Percentiles rank a stretch among this genome's conserved stretches.
Conservation (phyloP, 2,888 invertebrate species). For the Yponomeuta evonymella region DNA sequence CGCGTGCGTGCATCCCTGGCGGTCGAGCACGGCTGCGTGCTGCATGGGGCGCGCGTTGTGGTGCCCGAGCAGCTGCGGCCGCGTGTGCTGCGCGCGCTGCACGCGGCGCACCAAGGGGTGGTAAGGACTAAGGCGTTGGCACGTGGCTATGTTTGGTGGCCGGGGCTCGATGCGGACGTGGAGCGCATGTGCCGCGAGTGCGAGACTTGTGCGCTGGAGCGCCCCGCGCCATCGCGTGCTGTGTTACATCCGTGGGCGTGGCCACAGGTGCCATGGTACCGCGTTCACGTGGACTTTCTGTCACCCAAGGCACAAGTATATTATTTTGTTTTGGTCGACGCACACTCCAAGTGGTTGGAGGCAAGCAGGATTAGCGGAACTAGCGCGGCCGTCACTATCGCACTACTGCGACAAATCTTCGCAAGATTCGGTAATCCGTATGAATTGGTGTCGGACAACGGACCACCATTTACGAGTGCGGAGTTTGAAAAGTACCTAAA, state of each 20-base stretch:
- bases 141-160: slow-evolving; percentile 7
- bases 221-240: background rate
- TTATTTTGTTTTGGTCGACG: slow-evolving; percentile 3
- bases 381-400: background rate
- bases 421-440: slow-evolving; percentile 2
- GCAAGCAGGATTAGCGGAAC: background rate
- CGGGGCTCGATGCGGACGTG: slow-evolving; percentile 4
- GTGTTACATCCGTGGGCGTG: slow-evolving; percentile 7
- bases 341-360: slow-evolving; percentile 13
- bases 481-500: background rate
- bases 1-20: background rate
- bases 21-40: background rate
- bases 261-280: slow-evolving; percentile 11
- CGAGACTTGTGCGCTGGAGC: background rate
- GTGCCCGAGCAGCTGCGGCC: background rate
- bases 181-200: slow-evolving; percentile 7
- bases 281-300: background rate
- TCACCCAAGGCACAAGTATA: background rate
- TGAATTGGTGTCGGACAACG: slow-evolving; percentile 6
- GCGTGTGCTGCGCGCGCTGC: background rate
- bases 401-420: background rate
- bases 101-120: slow-evolving; percentile 1
- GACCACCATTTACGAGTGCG: slow-evolving; percentile 5
- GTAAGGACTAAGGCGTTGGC: background rate
- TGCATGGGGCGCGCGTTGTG: background rate